Evolutionary conservation across 2,797 vertebrate species (phyloP), one percentile per base, ranked within the genome.

Genomic region (Gallinago nigripennis): DNA sequence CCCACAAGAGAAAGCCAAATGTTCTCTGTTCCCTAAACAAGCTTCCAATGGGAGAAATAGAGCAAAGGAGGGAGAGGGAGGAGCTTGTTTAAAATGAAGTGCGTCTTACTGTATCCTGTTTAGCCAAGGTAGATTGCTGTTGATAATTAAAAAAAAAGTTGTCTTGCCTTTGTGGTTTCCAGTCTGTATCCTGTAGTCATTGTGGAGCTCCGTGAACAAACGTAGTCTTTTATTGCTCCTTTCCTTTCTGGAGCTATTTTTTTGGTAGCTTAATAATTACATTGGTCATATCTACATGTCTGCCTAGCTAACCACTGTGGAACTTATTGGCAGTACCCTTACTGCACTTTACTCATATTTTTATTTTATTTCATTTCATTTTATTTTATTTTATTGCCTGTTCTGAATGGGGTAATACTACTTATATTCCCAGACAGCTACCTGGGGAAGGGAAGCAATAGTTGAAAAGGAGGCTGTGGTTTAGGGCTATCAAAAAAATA

Each of bases 321-420:
- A 18, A 27, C 46, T 54, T 25, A 4, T 11, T 78, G 12, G 11
- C 28, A 12, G 5, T 50, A 37, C 17, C 54, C 31, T 48, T 27
- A 20, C 60, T 35, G 53, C 0, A 1, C 35, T 28, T 70, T n/a
- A 20, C 4, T 16, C 1, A 1, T 17, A 21, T 11, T 46, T 46
- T 21, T 46, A 46, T 46, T 46, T 41, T 63, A 20, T 69, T 41
- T 39, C 12, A 46, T 58, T 31, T 45, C 9, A 68, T 46, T 46
- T 21, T 46, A 46, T 46, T 46, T 41, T 63, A 20, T 69, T 41
- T 39, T 16, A 46, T 58, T 31, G 19, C 46, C 21, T 60, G 1
- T 41, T 61, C 35, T 27, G 54, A 33, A 10, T 35, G 41, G 12
- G 41, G n/a, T 25, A 15, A 20, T 17, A 5, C 43, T 46, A 9